Evolutionary conservation across 2,113 vertebrate genomes (phyloP).

Genomic region (Sinocyclocheilus rhinocerous): DNA sequence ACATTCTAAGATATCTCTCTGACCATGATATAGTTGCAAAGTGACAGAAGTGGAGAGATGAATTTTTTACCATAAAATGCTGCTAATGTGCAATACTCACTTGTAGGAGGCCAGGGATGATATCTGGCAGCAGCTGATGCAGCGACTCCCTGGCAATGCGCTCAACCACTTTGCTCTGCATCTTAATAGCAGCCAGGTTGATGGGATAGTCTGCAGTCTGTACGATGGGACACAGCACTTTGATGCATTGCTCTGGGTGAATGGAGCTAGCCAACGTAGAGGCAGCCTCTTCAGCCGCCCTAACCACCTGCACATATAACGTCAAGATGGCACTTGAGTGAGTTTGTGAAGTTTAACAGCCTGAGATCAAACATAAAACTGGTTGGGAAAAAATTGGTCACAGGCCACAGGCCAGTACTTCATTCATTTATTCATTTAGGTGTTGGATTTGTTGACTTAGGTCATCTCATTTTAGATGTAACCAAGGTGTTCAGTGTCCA

Average conservation of each 20-base stretch:
- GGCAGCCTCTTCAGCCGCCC: constrained; percentile 95
- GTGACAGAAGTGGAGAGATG: neutral
- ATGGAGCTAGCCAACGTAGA: constrained; percentile 89
- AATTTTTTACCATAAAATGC: neutral
- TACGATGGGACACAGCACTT: constrained; percentile 97
- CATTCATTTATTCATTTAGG: constrained; percentile 22
- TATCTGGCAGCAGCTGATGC: constrained; percentile 89
- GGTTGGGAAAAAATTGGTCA: neutral
- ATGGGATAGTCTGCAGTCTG: constrained; percentile 99
- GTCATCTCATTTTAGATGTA: constrained; percentile 5
- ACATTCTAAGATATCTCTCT: neutral
- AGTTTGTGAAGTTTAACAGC: neutral
- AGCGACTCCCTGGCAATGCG: constrained; percentile 91
- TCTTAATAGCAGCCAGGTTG: constrained; percentile 98
- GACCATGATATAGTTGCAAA: neutral
- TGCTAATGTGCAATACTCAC: constrained; percentile 65
- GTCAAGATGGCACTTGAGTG: neutral
- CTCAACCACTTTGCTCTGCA: constrained; percentile 98
- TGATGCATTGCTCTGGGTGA: constrained; percentile 97
- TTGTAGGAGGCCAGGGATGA: constrained; percentile 96
- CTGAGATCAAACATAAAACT: neutral
- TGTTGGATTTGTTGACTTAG: neutral
- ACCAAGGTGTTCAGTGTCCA: constrained; percentile 32
- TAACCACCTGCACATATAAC: constrained; percentile 82
- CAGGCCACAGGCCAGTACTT: neutral